These are phyloP conservation scores for Setophaga kirtlandii DNA, from an alignment of 2,113 vertebrate genomes.

Conservation along the genomic window DNA sequence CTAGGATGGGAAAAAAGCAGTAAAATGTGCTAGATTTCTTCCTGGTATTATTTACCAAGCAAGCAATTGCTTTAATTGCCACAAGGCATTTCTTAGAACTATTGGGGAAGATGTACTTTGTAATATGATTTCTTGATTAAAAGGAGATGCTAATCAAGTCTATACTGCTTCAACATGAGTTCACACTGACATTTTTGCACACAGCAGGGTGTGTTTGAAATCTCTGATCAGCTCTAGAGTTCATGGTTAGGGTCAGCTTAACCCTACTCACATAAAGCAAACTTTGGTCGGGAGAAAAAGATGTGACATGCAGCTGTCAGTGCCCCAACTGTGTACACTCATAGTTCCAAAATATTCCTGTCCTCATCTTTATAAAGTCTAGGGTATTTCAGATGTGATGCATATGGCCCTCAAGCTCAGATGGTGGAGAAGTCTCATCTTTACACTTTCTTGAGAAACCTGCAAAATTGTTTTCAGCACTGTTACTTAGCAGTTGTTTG, in stretches of 20 bases:
- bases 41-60: background rate
- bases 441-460: background rate
- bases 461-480: background rate
- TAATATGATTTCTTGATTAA: background rate
- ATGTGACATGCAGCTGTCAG: background rate
- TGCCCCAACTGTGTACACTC: background rate
- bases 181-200: background rate
- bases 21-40: background rate
- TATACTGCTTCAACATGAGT: background rate
- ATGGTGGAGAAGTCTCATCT: background rate
- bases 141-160: background rate
- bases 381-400: background rate
- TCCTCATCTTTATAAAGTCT: background rate
- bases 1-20: background rate
- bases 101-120: background rate
- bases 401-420: background rate
- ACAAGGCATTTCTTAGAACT: conserved; percentile 18
- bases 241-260: background rate
- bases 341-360: background rate
- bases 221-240: background rate
- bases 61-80: background rate
- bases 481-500: background rate
- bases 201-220: background rate
- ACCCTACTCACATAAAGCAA: background rate
- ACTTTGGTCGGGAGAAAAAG: background rate